Evolutionary conservation across 53 echinoderm and acorn worm genomes (phyloP).

Genomic region (Holothuria leucospilota): DNA sequence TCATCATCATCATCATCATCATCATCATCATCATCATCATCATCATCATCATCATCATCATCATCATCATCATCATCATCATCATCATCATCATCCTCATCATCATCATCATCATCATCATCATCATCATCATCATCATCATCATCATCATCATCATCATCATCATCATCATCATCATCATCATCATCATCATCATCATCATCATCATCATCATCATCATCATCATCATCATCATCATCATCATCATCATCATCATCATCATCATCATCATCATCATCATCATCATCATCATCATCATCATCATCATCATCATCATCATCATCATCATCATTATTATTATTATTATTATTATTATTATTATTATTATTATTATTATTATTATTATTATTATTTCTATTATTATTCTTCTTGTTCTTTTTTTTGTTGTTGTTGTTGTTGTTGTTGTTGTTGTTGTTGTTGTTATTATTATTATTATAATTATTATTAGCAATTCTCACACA

Average conservation of each 20-base stretch:
- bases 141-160: constrained; percentile 27
- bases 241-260: constrained; percentile 34
- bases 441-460: no score
- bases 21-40: constrained; percentile 20
- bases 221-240: constrained; percentile 27
- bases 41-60: constrained; percentile 8
- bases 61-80: no score
- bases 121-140: neutral
- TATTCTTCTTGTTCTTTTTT: no score
- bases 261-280: constrained; percentile 37
- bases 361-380: neutral
- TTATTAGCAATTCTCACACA: no score
- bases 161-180: constrained; percentile 31
- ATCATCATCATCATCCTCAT: no score
- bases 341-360: neutral
- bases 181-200: constrained; percentile 14
- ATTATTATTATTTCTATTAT: no score
- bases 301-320: constrained; percentile 16
- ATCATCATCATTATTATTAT: neutral
- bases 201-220: neutral
- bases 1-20: constrained; percentile 42
- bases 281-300: constrained; percentile 39
- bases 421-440: no score
- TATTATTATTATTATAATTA: no score
- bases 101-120: no score